Evolutionary conservation across 2,888 invertebrate genomes (phyloP), one percentile per base, ranked within the genome.

Genomic region (Andrena bucephala): DNA sequence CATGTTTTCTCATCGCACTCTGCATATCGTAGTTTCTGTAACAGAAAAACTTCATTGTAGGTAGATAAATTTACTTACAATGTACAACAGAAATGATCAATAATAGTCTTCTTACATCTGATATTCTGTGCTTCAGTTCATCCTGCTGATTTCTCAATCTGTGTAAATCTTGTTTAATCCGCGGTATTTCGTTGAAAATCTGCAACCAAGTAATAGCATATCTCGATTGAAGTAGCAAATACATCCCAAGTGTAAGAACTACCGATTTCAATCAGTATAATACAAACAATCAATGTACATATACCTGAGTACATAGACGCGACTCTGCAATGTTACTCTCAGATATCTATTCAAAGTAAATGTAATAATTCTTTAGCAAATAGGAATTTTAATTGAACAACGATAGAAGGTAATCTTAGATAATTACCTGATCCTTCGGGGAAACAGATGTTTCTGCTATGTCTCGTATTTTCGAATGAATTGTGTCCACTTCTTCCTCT

Each of bases 381-480:
- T 54, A 54, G 16, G 42, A 42, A 42, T 42, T 16, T 5, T 42
- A 4, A 13, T 13, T 4, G 42, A 42, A 42, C 42, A 42, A 42
- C 42, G 42, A 42, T 42, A 27, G 10, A 54, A 27, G 79, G 20
- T 36, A 57, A 33, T 57, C 50, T 57, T 1, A 20, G 7, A 66
- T 66, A 50, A 2, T 36, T 84, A 89, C 92, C 81, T 89, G 87
- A 83, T 89, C 89, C 75, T 81, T 90, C 68, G 78, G 84, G 70
- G 70, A 69, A 54, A 89, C 81, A 69, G 93, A 92, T 60, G 75
- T 87, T 84, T 93, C 92, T 29, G 93, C 87, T 42, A 90, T 81
- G 62, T 92, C 90, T 85, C 93, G 92, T 92, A 94, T 93, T 84
- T 90, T 92, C 20, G 90, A 91, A 52, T 93, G 92, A 33, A 92